Evolutionary conservation across 1,140 invertebrate genomes (phyloP).

Genomic region (Aricia agestis): DNA sequence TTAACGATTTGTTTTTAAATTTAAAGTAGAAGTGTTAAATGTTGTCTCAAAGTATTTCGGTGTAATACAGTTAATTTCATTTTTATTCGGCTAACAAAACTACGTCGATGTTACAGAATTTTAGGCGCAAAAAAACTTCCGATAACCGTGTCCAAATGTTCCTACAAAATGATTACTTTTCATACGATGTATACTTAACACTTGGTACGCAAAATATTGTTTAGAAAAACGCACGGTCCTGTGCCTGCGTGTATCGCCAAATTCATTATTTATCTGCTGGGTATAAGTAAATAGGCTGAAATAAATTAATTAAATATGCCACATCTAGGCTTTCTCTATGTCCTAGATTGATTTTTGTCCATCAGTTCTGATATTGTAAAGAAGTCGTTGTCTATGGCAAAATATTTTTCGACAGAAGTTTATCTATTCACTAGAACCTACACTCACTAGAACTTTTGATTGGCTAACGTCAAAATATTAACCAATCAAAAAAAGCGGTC

Average conservation of each 20-base stretch:
- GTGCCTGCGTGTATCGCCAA: neutral
- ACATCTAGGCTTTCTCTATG: neutral
- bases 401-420: too few relatives aligned
- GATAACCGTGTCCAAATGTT: neutral
- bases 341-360: neutral
- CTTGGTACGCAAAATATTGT: neutral
- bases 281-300: neutral
- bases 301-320: neutral
- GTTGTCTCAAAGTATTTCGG: slow-evolving; percentile 36
- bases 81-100: slow-evolving; percentile 16
- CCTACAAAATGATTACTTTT: neutral
- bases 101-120: neutral
- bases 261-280: neutral
- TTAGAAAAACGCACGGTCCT: neutral
- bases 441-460: too few relatives aligned
- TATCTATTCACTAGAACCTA: too few relatives aligned
- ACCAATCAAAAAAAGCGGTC: too few relatives aligned
- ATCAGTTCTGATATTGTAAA: too few relatives aligned
- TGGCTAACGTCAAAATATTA: too few relatives aligned
- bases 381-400: neutral
- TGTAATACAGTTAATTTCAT: slow-evolving; percentile 36
- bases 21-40: slow-evolving; percentile 43
- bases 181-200: neutral
- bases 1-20: slow-evolving; percentile 65
- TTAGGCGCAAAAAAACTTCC: neutral